These are phyloP conservation scores for Pampus argenteus DNA, from an alignment of 2,797 vertebrate genomes.

Conservation along the genomic window DNA sequence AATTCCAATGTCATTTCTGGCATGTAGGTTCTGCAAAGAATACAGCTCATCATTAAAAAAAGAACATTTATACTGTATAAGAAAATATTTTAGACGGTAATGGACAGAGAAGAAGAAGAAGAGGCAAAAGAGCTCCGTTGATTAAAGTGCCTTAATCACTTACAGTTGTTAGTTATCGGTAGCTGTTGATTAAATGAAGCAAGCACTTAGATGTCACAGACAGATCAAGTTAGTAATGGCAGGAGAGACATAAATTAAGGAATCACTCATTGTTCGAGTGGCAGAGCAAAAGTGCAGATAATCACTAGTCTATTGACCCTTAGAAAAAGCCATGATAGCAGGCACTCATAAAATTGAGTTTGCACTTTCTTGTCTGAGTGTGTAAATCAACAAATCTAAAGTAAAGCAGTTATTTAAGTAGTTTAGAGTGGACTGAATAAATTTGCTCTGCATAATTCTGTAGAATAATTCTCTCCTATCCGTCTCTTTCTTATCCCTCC, in stretches of 20 bases:
- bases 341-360: slow-evolving; percentile 2
- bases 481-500: slow-evolving; percentile 6
- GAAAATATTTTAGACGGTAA: too few species aligned
- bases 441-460: slow-evolving; percentile 20
- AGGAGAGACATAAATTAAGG: neutral
- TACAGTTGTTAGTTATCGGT: too few species aligned
- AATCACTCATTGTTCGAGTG: neutral
- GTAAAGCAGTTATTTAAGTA: neutral
- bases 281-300: neutral
- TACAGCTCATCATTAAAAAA: too few species aligned
- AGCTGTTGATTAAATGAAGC: neutral
- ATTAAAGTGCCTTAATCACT: neutral
- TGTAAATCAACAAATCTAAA: slow-evolving; percentile 16
- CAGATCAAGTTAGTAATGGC: neutral
- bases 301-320: neutral
- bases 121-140: too few species aligned
- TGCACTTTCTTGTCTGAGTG: slow-evolving; percentile 4
- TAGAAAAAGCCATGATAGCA: neutral
- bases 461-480: slow-evolving; percentile 30
- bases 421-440: slow-evolving; percentile 34
- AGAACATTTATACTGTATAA: too few species aligned
- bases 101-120: too few species aligned
- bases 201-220: neutral
- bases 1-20: too few species aligned
- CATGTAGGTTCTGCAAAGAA: too few species aligned